Percentiles rank a stretch among this genome's conserved stretches.
These are phyloP conservation scores for Eupithecia abbreviata DNA, from an alignment of 2,888 invertebrate species.

Conservation along the genomic window DNA sequence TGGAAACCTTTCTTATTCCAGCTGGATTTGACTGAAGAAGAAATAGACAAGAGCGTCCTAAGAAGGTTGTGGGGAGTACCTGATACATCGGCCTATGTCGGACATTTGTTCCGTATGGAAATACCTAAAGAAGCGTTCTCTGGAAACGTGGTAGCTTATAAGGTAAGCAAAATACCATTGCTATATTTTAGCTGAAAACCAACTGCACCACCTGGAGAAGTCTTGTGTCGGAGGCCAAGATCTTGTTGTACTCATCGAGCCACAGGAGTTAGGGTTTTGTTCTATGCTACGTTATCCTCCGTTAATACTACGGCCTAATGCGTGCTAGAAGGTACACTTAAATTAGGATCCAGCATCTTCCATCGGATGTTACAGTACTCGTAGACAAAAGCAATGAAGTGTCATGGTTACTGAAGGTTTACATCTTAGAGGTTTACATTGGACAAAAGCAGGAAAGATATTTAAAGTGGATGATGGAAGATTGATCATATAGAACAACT, in stretches of 20 bases:
- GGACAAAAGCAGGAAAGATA: neutral
- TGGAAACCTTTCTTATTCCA: slow-evolving; percentile 45
- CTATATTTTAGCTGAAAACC: neutral
- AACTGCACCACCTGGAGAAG: neutral
- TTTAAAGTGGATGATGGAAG: neutral
- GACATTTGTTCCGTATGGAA: slow-evolving; percentile 88
- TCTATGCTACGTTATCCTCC: neutral
- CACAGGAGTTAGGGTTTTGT: too few species aligned
- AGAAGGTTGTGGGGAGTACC: slow-evolving; percentile 84
- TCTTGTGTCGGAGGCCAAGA: neutral
- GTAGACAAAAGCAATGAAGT: neutral
- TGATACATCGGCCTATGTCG: slow-evolving; percentile 87
- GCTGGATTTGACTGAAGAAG: slow-evolving; percentile 77
- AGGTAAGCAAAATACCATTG: slow-evolving; percentile 78
- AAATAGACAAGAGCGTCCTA: slow-evolving; percentile 80
- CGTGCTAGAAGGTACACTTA: neutral
- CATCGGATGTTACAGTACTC: neutral
- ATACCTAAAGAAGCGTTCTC: slow-evolving; percentile 89
- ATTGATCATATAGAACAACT: neutral
- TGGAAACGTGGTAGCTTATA: slow-evolving; percentile 86
- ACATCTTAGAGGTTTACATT: too few species aligned
- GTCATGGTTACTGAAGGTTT: neutral
- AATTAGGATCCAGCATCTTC: neutral
- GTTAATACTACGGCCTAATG: too few species aligned
- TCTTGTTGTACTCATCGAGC: neutral